Evolutionary conservation across 2,113 vertebrate genomes (phyloP).

Genomic region (Probosciger aterrimus): DNA sequence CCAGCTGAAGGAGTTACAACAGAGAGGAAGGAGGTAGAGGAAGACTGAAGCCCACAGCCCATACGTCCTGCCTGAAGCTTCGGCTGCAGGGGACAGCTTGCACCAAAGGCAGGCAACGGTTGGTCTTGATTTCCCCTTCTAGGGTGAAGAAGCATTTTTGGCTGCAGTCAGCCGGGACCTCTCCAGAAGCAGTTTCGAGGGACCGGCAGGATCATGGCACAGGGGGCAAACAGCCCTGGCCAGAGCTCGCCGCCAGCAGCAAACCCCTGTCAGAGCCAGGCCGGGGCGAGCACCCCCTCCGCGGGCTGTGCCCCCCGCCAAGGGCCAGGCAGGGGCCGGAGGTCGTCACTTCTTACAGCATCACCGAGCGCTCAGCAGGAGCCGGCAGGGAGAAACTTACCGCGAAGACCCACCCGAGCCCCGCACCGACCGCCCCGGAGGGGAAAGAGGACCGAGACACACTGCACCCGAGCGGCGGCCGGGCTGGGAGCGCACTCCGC

Average conservation of each 20-base stretch:
- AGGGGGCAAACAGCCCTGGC: background rate
- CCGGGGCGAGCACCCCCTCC: background rate
- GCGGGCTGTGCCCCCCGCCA: background rate
- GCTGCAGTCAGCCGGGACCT: background rate
- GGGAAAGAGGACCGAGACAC: background rate
- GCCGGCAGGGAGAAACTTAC: background rate
- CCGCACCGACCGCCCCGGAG: background rate
- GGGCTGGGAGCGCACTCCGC: background rate
- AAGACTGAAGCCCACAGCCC: background rate
- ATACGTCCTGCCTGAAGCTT: background rate
- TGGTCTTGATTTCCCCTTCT: background rate
- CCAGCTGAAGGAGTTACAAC: background rate
- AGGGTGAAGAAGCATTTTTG: background rate
- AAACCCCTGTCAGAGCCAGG: background rate
- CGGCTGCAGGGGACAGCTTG: background rate
- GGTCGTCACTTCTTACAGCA: background rate
- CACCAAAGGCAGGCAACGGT: no score
- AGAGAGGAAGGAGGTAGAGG: background rate
- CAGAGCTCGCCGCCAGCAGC: background rate
- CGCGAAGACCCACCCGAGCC: background rate
- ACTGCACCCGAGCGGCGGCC: background rate
- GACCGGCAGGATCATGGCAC: no score
- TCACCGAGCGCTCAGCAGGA: background rate
- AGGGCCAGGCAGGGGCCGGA: background rate
- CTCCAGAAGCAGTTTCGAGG: background rate